phyloP scores from a whole-genome alignment of 2,888 invertebrate species.

The Amphimallon solstitiale region DNA sequence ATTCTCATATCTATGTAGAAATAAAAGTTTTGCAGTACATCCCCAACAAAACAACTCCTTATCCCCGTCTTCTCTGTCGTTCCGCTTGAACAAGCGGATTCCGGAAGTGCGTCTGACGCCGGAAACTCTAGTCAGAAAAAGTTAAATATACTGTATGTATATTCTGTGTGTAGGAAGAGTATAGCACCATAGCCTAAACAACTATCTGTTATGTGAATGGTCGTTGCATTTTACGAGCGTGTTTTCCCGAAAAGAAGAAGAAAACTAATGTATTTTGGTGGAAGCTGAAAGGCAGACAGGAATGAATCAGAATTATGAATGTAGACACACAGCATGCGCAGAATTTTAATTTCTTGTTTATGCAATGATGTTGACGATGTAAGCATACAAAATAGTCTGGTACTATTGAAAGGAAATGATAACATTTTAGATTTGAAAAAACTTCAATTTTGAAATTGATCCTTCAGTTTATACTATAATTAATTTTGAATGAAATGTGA shows the following conservation, averaged over 20 bases:
- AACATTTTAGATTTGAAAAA: too few relatives aligned
- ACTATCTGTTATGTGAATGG: conserved; percentile 13
- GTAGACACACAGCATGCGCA: background rate
- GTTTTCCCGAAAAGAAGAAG: conserved; percentile 13
- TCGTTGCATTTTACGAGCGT: conserved; percentile 22
- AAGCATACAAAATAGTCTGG: too few relatives aligned
- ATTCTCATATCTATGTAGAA: conserved; percentile 1
- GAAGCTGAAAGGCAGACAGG: background rate
- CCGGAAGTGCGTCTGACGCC: conserved; percentile 49
- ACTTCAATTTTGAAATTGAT: too few relatives aligned
- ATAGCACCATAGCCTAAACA: background rate
- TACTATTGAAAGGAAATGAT: too few relatives aligned
- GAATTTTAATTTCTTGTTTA: conserved; percentile 4
- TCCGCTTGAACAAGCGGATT: conserved; percentile 34
- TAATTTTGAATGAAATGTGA: too few relatives aligned
- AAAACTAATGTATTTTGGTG: conserved; percentile 7
- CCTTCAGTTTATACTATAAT: too few relatives aligned
- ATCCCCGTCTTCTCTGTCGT: conserved; percentile 7
- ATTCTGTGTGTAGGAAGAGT: background rate
- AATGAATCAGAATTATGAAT: conserved; percentile 19
- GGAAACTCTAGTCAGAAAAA: conserved; percentile 45
- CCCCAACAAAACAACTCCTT: conserved; percentile 5
- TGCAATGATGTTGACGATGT: background rate
- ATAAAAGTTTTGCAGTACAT: conserved; percentile 21
- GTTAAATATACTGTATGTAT: conserved; percentile 7